Base-by-base conservation (phyloP, 2,888 invertebrate species). In the Amphipoea lucens region DNA sequence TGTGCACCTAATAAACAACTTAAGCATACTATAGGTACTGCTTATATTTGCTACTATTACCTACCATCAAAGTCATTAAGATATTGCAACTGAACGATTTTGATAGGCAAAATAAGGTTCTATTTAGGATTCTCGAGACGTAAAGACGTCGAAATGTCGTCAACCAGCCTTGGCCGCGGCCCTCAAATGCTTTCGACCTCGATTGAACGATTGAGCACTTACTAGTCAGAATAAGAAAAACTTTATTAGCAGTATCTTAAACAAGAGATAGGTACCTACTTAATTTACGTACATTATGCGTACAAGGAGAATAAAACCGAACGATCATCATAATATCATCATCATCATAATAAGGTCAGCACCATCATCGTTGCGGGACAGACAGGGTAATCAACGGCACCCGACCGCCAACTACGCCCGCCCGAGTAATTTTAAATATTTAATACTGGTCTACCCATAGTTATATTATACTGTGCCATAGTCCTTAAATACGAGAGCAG, bases 101-200 rank as follows among this genome's bases (percentile, higher is more conserved):
- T 60, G 42, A 42, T 51, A 74, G 36, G 62, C 72, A 65, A 78
- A 77, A 74, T 79, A 80, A 70, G 73, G 74, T 76, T 76, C 65
- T 82, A 72, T 87, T 89, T 87, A 87, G 85, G 87, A 89, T 89
- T 89, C 89, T 76, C 68, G 48, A 87, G 76, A 84, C 86, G 82
- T 89, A 85, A 74, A 89, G 83, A 72, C 79, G 73, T 79, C 67
- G 74, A 88, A 88, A 88, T 88, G 89, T 89, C 88, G 89, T 88
- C 88, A 88, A 85, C 85, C 89, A 88, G 87, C 90, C 88, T 88
- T 89, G 89, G 88, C 88, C 89, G 79, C 89, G 89, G 83, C 89
- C 89, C 84, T 90, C 84, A 74, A 79, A 77, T 78, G 71, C 75
- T 71, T 87, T 82, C 81, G 86, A 85, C 89, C 89, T 89, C 88